A percentile compares a stretch with the other conserved stretches of the same genome.
These are phyloP conservation scores for Nerophis ophidion DNA, from an alignment of 2,113 vertebrate genomes.

Conservation along the genomic window DNA sequence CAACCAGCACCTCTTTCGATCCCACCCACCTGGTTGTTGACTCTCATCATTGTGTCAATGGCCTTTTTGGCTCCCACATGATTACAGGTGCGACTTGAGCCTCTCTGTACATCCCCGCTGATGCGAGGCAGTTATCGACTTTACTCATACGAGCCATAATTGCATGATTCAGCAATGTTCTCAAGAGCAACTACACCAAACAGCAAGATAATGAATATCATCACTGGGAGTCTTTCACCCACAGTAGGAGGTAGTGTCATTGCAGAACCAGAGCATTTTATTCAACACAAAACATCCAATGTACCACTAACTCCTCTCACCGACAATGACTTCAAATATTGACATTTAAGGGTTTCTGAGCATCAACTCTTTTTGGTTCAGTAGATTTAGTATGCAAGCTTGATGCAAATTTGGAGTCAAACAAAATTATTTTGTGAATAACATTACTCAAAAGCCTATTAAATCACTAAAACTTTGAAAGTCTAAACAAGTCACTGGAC, in stretches of 20 bases:
- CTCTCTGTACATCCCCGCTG: conserved; percentile 20
- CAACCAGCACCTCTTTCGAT: conserved; percentile 50
- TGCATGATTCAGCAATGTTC: conserved; percentile 61
- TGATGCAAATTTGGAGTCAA: no score
- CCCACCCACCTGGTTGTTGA: conserved; percentile 31
- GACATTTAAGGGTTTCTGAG: conserved; percentile 1
- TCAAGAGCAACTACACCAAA: conserved; percentile 44
- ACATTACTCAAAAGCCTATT: no score
- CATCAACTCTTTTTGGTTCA: conserved; percentile 12
- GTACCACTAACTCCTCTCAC: conserved; percentile 10
- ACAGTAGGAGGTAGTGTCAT: conserved; percentile 19
- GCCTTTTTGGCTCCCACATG: conserved; percentile 56
- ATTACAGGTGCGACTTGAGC: conserved; percentile 65
- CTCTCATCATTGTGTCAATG: conserved; percentile 61
- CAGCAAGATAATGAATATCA: conserved; percentile 42
- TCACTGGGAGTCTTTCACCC: conserved; percentile 1
- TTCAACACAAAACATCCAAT: conserved; percentile 34
- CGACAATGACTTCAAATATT: conserved; percentile 32
- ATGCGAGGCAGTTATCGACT: conserved; percentile 43
- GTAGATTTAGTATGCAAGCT: conserved; percentile 2
- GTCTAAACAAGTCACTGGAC: no score
- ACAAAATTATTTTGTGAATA: no score
- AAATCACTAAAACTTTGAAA: no score
- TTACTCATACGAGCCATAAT: conserved; percentile 52
- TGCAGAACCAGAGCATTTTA: conserved; percentile 28